phyloP scores from a whole-genome alignment of 2,888 invertebrate genomes.

The Drosophila yooni region DNA sequence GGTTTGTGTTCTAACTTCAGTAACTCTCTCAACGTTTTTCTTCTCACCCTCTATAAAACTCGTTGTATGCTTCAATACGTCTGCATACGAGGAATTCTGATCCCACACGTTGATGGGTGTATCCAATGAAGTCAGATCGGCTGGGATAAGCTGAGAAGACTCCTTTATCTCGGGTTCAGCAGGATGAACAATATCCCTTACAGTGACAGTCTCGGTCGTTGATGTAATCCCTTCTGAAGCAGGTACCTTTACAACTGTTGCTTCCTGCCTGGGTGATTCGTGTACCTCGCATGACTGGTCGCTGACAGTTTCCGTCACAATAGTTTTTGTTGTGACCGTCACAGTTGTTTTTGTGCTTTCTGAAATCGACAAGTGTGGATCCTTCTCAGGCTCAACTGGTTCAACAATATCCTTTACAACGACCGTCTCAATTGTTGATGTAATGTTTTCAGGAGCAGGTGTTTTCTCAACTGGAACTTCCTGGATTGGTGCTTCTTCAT shows the following conservation, averaged over 20 bases:
- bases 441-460: neutral
- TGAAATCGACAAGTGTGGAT: constrained; percentile 6
- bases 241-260: neutral
- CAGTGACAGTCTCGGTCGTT: neutral
- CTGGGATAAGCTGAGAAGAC: constrained; percentile 35
- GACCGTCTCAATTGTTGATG: constrained; percentile 4
- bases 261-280: neutral
- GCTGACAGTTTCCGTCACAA: constrained; percentile 17
- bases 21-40: constrained; percentile 39
- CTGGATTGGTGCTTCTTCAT: neutral
- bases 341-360: constrained; percentile 15
- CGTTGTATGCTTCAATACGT: constrained; percentile 63
- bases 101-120: constrained; percentile 40
- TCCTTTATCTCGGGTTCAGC: neutral
- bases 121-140: neutral
- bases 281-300: neutral
- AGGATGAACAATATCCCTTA: neutral
- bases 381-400: constrained; percentile 23
- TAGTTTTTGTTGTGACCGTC: constrained; percentile 35
- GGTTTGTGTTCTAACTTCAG: neutral
- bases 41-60: constrained; percentile 66
- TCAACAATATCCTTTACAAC: constrained; percentile 8
- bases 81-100: constrained; percentile 59
- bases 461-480: neutral
- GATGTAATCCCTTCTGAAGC: neutral